phyloP scores from a whole-genome alignment of 2,888 invertebrate species.

The Steromphala cineraria region DNA sequence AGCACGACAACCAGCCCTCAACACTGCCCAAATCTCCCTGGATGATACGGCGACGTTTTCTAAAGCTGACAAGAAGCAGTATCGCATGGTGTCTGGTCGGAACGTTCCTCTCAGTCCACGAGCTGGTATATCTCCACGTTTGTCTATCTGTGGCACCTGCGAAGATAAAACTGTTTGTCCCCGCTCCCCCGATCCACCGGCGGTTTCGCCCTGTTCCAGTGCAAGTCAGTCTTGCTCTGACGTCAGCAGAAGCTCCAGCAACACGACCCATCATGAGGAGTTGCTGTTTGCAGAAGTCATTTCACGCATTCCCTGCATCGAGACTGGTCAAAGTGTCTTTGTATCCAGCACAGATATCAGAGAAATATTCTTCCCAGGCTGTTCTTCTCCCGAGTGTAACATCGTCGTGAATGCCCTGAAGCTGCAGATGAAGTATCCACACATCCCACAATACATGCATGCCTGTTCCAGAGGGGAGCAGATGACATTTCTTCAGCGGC shows the following conservation, averaged over 20 bases:
- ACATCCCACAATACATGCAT: slow-evolving; percentile 37
- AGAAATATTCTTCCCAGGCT: slow-evolving; percentile 51
- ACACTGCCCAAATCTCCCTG: too few relatives aligned
- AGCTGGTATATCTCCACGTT: too few relatives aligned
- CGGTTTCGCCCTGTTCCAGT: neutral
- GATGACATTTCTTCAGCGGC: slow-evolving; percentile 42
- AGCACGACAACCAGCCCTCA: too few relatives aligned
- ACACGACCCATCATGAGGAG: neutral
- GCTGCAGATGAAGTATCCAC: slow-evolving; percentile 39
- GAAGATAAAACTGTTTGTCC: too few relatives aligned
- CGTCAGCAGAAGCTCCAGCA: neutral
- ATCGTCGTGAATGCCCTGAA: slow-evolving; percentile 51
- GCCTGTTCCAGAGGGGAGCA: slow-evolving; percentile 50
- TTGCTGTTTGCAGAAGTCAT: neutral
- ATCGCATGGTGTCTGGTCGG: too few relatives aligned
- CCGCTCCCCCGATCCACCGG: neutral
- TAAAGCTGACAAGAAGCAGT: too few relatives aligned
- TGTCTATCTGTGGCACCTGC: too few relatives aligned
- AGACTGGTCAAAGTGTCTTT: slow-evolving; percentile 33
- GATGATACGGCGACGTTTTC: too few relatives aligned
- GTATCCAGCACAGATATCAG: slow-evolving; percentile 53
- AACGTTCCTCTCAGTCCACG: too few relatives aligned
- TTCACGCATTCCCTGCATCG: slow-evolving; percentile 36
- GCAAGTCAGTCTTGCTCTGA: neutral
- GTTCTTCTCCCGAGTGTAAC: slow-evolving; percentile 42